Conservation (phyloP, 1,140 invertebrate genomes). For the Platorchestia sp. region DNA sequence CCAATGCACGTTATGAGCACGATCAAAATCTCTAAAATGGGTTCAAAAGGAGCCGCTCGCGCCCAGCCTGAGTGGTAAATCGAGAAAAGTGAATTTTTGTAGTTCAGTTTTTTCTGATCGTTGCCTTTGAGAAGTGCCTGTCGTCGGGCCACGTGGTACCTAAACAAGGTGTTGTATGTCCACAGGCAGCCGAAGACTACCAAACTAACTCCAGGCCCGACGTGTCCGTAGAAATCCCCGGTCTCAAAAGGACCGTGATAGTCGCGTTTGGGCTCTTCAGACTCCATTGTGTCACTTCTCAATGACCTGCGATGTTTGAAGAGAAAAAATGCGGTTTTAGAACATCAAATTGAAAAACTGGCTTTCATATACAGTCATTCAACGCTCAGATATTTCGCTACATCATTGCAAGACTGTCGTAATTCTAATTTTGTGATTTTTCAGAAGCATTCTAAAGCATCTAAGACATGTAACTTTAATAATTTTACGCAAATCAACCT, state of each 20-base stretch:
- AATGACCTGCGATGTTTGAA: too few species aligned
- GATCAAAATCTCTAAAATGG: neutral
- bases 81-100: neutral
- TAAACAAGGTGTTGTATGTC: neutral
- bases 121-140: neutral
- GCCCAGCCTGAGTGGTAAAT: neutral
- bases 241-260: neutral
- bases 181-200: neutral
- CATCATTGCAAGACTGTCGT: too few species aligned
- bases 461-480: too few species aligned
- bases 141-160: neutral
- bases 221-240: neutral
- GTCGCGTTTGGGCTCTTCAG: neutral
- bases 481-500: too few species aligned
- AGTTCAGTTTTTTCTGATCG: neutral
- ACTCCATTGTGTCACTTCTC: neutral
- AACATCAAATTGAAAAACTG: too few species aligned
- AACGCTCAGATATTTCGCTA: too few species aligned
- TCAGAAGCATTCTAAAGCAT: too few species aligned
- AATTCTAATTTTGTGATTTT: too few species aligned
- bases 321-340: too few species aligned
- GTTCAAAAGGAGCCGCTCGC: neutral
- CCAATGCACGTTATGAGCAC: too few species aligned
- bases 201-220: neutral
- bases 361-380: too few species aligned